Base-by-base conservation (phyloP, 2,797 vertebrate species). In the Lacerta bilineata region DNA sequence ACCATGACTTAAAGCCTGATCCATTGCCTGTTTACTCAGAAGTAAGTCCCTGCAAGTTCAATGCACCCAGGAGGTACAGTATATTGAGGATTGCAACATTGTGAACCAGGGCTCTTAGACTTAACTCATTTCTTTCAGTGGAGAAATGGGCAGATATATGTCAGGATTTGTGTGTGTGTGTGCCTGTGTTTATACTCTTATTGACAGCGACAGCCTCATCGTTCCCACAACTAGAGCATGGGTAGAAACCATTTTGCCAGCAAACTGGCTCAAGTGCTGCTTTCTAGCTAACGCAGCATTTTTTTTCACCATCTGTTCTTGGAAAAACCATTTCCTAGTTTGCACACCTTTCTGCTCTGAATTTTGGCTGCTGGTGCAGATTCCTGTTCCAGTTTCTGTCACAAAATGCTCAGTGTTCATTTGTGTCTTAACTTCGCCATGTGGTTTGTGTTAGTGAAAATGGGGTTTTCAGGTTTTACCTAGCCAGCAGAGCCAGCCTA, bases 371-470 rank as follows among this genome's bases (percentile, higher is more conserved):
- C 43, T 15, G 66, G 68, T 23, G n/a, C 88, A 89, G 81, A 90
- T 91, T 95, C 89, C 92, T 92, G 93, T 91, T 82, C 90, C 91
- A 79, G 90, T 92, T 90, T 89, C 74, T 93, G 92, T 91, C 93
- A 89, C 68, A 87, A 87, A 81, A 81, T 33, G 7, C 13, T 81
- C 50, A 87, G 43, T 17, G 66, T 80, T 69, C 85, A 74, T 80
- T 89, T 90, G 92, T 91, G 39, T 92, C 93, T 95, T 91, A 94
- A 95, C 90, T 79, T 92, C 69, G 76, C 95, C 95, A 95, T 94
- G 93, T 94, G 93, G 95, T 92, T 95, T 90, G 92, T 91, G 91
- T 95, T 95, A 94, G 94, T 92, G 92, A 91, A 95, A 92, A 88
- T 86, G 90, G 83, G 93, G 33, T 90, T 94, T 93, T 93, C 85